phyloP scores from a whole-genome alignment of 2,797 vertebrate genomes.

The Ateles fusciceps region DNA sequence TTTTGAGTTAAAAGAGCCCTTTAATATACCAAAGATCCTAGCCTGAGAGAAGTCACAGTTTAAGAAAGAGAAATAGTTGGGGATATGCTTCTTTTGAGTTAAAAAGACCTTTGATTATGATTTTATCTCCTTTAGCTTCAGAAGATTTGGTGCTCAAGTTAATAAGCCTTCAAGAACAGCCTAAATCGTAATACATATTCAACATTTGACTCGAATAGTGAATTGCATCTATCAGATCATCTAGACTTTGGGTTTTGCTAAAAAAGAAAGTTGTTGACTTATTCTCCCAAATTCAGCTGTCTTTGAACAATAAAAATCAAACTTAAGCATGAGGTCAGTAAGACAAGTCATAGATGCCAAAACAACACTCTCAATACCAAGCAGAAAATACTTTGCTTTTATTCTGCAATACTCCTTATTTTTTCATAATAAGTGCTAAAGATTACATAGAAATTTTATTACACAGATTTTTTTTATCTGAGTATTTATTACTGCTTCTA shows the following conservation, averaged over 20 bases:
- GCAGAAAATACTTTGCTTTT: neutral
- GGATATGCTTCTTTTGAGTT: neutral
- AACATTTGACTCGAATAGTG: conserved; percentile 39
- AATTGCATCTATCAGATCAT: conserved; percentile 30
- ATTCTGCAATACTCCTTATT: neutral
- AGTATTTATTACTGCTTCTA: conserved; percentile 21
- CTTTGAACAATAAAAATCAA: conserved; percentile 19
- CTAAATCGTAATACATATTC: conserved; percentile 39
- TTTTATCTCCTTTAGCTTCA: conserved; percentile 9
- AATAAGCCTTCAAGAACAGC: conserved; percentile 43
- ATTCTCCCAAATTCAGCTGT: neutral
- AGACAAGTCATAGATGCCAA: neutral
- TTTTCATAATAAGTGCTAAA: conserved; percentile 25
- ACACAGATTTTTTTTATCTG: neutral
- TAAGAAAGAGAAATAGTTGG: conserved; percentile 42
- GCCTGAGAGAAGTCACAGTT: conserved; percentile 3
- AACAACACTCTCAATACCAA: neutral
- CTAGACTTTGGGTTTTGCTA: conserved; percentile 15
- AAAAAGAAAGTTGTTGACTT: neutral
- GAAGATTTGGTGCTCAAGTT: conserved; percentile 34
- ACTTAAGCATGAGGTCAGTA: conserved; percentile 21
- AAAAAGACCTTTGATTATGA: conserved; percentile 33
- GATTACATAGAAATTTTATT: conserved; percentile 10
- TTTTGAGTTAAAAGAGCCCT: neutral
- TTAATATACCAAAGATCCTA: conserved; percentile 33